A percentile compares a stretch with the other conserved stretches of the same genome.
phyloP scores from a whole-genome alignment of 2,113 vertebrate genomes.

The Clarias batrachus region DNA sequence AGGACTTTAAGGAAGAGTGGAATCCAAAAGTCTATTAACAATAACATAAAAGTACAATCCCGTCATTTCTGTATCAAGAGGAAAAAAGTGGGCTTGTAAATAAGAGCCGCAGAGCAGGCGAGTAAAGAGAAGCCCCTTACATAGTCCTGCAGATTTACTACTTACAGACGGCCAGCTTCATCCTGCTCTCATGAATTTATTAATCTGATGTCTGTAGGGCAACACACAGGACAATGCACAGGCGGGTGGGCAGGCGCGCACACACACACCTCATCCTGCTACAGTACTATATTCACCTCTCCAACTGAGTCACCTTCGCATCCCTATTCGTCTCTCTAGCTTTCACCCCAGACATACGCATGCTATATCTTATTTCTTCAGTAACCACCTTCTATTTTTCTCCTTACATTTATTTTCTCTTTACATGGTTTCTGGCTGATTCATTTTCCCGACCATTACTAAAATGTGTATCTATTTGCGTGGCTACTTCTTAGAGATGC shows the following conservation, averaged over 20 bases:
- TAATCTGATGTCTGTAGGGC: slow-evolving; percentile 16
- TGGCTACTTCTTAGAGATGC: not conserved
- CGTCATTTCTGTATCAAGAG: not conserved
- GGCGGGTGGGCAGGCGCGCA: not conserved
- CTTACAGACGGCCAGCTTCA: not conserved
- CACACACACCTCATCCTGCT: not conserved
- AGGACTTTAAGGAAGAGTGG: not conserved
- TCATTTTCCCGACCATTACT: not conserved
- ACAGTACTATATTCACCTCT: not conserved
- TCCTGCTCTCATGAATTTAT: not conserved
- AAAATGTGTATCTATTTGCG: slow-evolving; percentile 32
- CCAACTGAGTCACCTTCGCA: not conserved
- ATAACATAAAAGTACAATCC: not conserved
- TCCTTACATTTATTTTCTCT: not conserved
- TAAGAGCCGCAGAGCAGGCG: not conserved
- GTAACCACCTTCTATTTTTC: not conserved
- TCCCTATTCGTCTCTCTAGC: not conserved
- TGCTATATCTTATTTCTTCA: slow-evolving; percentile 11
- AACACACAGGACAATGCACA: not conserved
- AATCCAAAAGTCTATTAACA: slow-evolving; percentile 15
- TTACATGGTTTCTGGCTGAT: not conserved
- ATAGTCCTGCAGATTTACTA: not conserved
- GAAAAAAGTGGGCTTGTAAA: slow-evolving; percentile 1
- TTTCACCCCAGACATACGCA: not conserved
- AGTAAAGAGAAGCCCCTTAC: not conserved